Evolutionary conservation across 2,797 vertebrate species (phyloP).

Genomic region (Etheostoma nigrum): DNA sequence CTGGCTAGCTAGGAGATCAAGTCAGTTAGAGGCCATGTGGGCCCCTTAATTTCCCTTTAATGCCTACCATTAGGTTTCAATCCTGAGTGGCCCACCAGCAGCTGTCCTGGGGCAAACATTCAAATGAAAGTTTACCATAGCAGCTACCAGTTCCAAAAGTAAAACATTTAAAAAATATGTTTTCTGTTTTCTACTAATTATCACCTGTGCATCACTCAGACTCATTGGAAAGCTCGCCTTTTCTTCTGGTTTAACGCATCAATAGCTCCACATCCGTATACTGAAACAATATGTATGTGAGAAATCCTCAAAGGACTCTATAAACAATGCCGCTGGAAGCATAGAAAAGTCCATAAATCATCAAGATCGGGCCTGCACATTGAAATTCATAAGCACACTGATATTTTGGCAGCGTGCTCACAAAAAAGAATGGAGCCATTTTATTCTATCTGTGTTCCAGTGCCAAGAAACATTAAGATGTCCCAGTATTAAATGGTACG

Average conservation of each 20-base stretch:
- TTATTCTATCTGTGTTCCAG: constrained; percentile 64
- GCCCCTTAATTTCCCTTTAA: constrained; percentile 77
- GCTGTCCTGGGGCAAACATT: constrained; percentile 48
- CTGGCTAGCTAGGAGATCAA: constrained; percentile 59
- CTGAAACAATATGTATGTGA: constrained; percentile 56
- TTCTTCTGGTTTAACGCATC: constrained; percentile 34
- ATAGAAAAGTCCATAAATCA: constrained; percentile 66
- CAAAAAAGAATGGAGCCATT: constrained; percentile 44
- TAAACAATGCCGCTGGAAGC: constrained; percentile 54
- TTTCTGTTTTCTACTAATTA: constrained; percentile 33
- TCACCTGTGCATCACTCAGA: constrained; percentile 27
- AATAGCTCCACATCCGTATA: constrained; percentile 19
- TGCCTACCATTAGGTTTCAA: constrained; percentile 68
- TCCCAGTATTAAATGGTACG: constrained; percentile 60
- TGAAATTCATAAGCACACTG: constrained; percentile 50
- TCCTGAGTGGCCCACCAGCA: constrained; percentile 56
- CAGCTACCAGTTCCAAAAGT: constrained; percentile 17
- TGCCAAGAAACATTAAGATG: constrained; percentile 68
- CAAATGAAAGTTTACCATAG: constrained; percentile 45
- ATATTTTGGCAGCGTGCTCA: constrained; percentile 44
- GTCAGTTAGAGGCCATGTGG: constrained; percentile 66
- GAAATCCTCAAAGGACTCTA: constrained; percentile 59
- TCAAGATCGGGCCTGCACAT: constrained; percentile 21
- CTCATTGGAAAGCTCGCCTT: constrained; percentile 41
- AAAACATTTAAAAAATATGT: constrained; percentile 23